A percentile compares a stretch with the other conserved stretches of the same genome.
phyloP scores from a whole-genome alignment of 2,888 invertebrate species.

The Hymenopus coronatus region DNA sequence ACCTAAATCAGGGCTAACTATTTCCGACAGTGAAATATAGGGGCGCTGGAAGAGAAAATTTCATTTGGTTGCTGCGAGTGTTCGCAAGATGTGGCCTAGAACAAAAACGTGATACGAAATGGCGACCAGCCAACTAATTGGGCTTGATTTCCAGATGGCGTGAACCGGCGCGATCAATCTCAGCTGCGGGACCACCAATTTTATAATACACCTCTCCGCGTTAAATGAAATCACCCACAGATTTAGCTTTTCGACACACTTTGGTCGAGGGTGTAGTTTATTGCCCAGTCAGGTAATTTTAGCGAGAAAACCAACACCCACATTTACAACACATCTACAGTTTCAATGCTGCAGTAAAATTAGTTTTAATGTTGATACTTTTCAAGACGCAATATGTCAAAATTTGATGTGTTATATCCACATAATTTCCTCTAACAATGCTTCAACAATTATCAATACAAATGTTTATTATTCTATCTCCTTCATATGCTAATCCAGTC shows the following conservation, averaged over 20 bases:
- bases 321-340: too few relatives aligned
- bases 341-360: too few relatives aligned
- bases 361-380: too few relatives aligned
- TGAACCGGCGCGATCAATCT: neutral
- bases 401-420: too few relatives aligned
- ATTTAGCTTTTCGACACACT: neutral
- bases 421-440: too few relatives aligned
- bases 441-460: too few relatives aligned
- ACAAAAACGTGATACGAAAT: neutral
- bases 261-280: neutral
- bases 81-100: neutral
- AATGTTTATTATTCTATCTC: too few relatives aligned
- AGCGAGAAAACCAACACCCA: too few relatives aligned
- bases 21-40: neutral
- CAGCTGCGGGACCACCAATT: neutral
- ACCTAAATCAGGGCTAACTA: neutral
- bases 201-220: neutral
- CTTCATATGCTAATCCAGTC: too few relatives aligned
- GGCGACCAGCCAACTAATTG: neutral
- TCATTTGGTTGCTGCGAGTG: too few relatives aligned
- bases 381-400: too few relatives aligned
- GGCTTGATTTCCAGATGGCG: neutral
- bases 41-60: neutral
- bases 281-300: neutral
- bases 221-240: neutral